Evolutionary conservation across 2,888 invertebrate genomes (phyloP).

Genomic region (Andrena fulva): DNA sequence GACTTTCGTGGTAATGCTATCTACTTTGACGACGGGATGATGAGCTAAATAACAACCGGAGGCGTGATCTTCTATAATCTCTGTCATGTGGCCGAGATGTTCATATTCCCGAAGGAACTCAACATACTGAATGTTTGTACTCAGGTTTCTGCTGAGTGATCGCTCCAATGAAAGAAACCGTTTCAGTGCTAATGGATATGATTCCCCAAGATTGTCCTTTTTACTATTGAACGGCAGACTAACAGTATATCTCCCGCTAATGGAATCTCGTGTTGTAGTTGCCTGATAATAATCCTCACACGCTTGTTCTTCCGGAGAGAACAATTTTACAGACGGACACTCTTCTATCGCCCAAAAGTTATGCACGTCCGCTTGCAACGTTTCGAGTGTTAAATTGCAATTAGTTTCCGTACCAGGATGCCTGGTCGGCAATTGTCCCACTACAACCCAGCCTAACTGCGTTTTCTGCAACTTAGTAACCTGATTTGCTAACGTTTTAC

Average conservation of each 20-base stretch:
- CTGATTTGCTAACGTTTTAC: background rate
- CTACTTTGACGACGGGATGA: background rate
- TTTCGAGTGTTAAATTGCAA: background rate
- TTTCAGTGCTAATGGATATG: background rate
- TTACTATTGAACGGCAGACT: background rate
- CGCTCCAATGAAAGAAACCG: conserved; percentile 5
- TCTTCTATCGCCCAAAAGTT: conserved; percentile 19
- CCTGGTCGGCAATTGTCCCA: background rate
- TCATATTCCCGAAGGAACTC: background rate
- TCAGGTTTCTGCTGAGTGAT: background rate
- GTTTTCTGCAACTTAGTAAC: background rate
- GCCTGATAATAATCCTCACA: background rate
- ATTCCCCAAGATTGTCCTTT: background rate
- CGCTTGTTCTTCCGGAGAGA: background rate
- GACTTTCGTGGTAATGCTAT: background rate
- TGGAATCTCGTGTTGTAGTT: background rate
- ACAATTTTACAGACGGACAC: background rate
- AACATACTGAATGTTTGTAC: background rate
- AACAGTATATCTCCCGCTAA: background rate
- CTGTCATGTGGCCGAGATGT: background rate
- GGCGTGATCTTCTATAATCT: accelerated
- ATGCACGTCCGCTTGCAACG: background rate
- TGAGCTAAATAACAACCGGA: conserved; percentile 4
- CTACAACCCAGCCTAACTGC: background rate
- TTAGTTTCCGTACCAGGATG: background rate